Percentiles rank a stretch among this genome's conserved stretches.
These are phyloP conservation scores for Ormyrus nitidulus DNA, from an alignment of 2,888 invertebrate genomes.

Conservation along the genomic window DNA sequence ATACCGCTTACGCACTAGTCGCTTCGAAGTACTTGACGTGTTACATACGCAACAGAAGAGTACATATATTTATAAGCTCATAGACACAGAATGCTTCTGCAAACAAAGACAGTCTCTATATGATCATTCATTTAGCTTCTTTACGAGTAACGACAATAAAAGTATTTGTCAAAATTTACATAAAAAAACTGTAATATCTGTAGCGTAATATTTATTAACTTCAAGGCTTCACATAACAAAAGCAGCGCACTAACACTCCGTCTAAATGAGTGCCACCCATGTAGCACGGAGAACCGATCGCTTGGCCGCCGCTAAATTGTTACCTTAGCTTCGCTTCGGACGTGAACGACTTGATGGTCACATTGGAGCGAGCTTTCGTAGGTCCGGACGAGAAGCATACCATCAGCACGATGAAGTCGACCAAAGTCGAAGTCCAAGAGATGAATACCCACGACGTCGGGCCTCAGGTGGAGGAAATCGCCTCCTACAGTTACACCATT, in stretches of 20 bases:
- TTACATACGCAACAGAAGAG: too few species aligned
- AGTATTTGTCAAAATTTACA: neutral
- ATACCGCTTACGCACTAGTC: too few species aligned
- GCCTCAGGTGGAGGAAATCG: conserved; percentile 80
- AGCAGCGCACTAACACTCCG: neutral
- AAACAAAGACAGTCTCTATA: conserved; percentile 35
- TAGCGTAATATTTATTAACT: neutral
- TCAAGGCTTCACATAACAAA: conserved; percentile 22
- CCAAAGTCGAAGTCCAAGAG: conserved; percentile 79
- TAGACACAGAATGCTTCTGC: conserved; percentile 33
- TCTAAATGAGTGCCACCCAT: neutral
- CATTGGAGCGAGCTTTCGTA: conserved; percentile 70
- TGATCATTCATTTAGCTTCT: conserved; percentile 29
- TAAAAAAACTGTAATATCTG: neutral
- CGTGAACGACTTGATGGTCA: conserved; percentile 47
- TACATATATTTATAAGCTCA: conserved; percentile 3
- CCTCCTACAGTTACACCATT: conserved; percentile 79
- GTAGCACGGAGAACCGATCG: conserved; percentile 8
- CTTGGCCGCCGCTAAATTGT: neutral
- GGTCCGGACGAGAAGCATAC: conserved; percentile 83
- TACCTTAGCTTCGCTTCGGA: conserved; percentile 1
- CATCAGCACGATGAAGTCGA: conserved; percentile 81
- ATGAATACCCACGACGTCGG: conserved; percentile 73
- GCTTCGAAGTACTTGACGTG: too few species aligned
- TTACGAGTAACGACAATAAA: too few species aligned